Base-by-base conservation (phyloP, 2,797 vertebrate genomes). In the Notolabrus celidotus region DNA sequence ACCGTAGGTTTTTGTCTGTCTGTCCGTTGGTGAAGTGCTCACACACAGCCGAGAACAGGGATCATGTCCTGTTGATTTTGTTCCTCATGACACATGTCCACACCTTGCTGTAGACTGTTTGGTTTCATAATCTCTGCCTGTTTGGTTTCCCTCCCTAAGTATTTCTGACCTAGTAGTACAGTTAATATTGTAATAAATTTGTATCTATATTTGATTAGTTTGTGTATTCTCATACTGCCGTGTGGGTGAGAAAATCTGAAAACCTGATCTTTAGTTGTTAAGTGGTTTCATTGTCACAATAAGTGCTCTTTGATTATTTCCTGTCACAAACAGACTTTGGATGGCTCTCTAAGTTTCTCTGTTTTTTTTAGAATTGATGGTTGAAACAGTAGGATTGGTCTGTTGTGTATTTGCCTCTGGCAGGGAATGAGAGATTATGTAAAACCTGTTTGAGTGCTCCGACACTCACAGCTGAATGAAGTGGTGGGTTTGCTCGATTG, bases 1-100 rank as follows among this genome's bases (percentile, higher is more conserved):
- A 79, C 68, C 89, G 94, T 95, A 94, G 83, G 93, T 94, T 27
- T 76, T 53, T 62, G 20, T 51, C 33, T 34, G 22, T 54, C 39
- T 62, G 20, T 51, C 33, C 34, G 22, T 54, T 39, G 47, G 34
- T 54, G 22, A 38, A 8, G 20, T 36, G 7, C 47, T 45, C 29
- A 6, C 9, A 27, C 20, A 31, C 36, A 47, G 68, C 36, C 60
- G 57, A 60, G 61, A 61, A 14, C 70, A 56, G 62, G 62, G 60
- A 53, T 74, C 33, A 1, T 8, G 46, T 22, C n/a, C 20, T 65
- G 55, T 78, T 78, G 75, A 29, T 58, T 67, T 67, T 79, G 34
- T 50, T 33, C 15, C 39, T 20, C 25, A 29, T 56, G 33, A 36
- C 63, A 1, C 5, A 42, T 52, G 46, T 67, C 54, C 33, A 45